Conservation (phyloP, 2,888 invertebrate species). For the Coenonympha arcania region DNA sequence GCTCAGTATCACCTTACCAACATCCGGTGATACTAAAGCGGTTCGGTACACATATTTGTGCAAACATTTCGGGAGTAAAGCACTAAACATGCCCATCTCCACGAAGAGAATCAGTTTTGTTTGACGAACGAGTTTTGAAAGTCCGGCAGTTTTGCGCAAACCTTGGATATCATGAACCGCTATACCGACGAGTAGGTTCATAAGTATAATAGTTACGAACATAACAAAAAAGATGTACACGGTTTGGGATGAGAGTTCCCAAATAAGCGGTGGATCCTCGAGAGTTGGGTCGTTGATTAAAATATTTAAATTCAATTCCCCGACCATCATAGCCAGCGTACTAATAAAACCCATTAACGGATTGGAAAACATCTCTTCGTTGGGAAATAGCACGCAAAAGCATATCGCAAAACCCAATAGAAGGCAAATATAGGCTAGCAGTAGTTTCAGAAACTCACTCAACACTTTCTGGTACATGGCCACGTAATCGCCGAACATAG, state of each 20-base stretch:
- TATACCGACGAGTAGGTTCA: constrained; percentile 89
- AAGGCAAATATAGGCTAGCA: constrained; percentile 86
- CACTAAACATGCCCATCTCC: constrained; percentile 85
- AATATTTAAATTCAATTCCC: constrained; percentile 84
- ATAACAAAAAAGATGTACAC: constrained; percentile 85
- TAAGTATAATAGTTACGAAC: constrained; percentile 88
- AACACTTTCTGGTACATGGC: constrained; percentile 92
- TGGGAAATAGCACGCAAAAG: constrained; percentile 89
- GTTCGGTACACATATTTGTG: constrained; percentile 84
- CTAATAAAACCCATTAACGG: constrained; percentile 88
- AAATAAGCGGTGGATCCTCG: constrained; percentile 80
- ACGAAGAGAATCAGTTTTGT: constrained; percentile 88
- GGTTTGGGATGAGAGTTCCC: constrained; percentile 85
- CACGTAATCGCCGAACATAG: constrained; percentile 90
- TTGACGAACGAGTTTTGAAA: constrained; percentile 87
- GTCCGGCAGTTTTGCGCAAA: constrained; percentile 85
- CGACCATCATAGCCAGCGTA: constrained; percentile 91
- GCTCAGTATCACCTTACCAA: constrained; percentile 85
- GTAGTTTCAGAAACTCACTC: constrained; percentile 85
- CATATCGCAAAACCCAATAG: constrained; percentile 89
- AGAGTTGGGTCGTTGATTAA: constrained; percentile 80
- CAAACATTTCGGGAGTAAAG: constrained; percentile 81
- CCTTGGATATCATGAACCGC: constrained; percentile 92
- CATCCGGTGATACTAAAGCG: constrained; percentile 85
- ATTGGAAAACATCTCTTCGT: constrained; percentile 85